Conservation (phyloP, 2,113 vertebrate genomes). For the Vulpes ferrilata region DNA sequence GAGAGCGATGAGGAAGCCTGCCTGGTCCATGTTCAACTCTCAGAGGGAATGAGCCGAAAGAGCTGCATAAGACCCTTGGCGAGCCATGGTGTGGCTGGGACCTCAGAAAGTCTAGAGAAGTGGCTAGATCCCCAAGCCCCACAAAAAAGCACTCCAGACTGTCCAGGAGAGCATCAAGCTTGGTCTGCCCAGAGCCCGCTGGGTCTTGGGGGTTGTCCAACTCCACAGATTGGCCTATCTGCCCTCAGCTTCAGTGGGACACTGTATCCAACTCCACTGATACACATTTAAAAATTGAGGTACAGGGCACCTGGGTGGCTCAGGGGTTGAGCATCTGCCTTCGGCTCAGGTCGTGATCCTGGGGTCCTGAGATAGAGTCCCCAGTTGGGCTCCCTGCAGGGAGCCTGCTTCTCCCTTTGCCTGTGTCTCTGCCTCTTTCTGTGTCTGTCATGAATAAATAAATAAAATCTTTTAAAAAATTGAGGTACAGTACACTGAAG, state of each 20-base stretch:
- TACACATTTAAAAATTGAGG: not conserved
- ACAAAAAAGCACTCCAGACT: not conserved
- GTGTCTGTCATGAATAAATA: not conserved
- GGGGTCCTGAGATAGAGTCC: not conserved
- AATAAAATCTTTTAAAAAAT: not conserved
- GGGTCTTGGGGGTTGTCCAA: not conserved
- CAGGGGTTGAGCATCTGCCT: not conserved
- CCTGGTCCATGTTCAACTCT: not conserved
- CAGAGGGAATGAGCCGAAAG: rapidly evolving
- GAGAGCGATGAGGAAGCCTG: not conserved
- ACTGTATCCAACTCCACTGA: not conserved
- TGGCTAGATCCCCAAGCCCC: not conserved
- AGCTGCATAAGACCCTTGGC: not conserved
- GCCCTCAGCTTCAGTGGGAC: not conserved
- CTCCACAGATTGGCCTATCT: not conserved
- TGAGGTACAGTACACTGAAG: not conserved
- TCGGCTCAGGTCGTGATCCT: not conserved
- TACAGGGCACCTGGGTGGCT: not conserved
- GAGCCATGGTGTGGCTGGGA: not conserved
- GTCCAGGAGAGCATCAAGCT: not conserved
- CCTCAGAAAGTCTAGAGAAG: not conserved
- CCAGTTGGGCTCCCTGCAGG: not conserved
- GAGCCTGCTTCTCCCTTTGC: not conserved
- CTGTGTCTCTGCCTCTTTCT: not conserved
- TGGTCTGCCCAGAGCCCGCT: not conserved